Conservation (phyloP, 2,113 vertebrate genomes). For the Silurus glanis region DNA sequence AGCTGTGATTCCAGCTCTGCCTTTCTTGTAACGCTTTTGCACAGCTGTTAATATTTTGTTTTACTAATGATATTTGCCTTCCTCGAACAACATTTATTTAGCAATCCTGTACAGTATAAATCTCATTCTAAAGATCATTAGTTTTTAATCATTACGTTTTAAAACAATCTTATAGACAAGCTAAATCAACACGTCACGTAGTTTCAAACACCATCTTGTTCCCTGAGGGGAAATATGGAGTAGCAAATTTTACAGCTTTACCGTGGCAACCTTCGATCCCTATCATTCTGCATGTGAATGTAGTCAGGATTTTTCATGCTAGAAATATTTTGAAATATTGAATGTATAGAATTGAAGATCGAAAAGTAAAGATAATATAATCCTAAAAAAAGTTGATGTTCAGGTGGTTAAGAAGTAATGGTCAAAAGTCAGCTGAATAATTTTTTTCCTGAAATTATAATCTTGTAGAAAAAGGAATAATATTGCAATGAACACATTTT, state of each 20-base stretch:
- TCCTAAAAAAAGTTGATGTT: neutral
- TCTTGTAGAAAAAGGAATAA: neutral
- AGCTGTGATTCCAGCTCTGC: neutral
- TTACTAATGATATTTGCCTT: neutral
- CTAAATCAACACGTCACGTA: neutral
- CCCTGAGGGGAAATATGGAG: neutral
- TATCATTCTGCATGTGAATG: neutral
- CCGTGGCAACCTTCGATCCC: too few relatives aligned
- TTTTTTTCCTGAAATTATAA: neutral
- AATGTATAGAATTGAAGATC: neutral
- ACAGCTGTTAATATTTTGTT: neutral
- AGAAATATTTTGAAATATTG: neutral
- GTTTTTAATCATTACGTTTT: neutral
- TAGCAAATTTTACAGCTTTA: neutral
- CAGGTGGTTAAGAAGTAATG: neutral
- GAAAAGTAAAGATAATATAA: neutral
- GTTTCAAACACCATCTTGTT: neutral
- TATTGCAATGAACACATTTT: neutral
- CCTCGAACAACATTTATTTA: neutral
- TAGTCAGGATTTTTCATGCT: neutral
- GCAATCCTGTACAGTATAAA: neutral
- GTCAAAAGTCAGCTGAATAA: neutral
- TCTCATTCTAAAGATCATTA: neutral
- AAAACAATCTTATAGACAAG: neutral
- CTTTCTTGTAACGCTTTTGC: neutral